Evolutionary conservation across 2,113 vertebrate species (phyloP).

Genomic region (Silurus asotus): DNA sequence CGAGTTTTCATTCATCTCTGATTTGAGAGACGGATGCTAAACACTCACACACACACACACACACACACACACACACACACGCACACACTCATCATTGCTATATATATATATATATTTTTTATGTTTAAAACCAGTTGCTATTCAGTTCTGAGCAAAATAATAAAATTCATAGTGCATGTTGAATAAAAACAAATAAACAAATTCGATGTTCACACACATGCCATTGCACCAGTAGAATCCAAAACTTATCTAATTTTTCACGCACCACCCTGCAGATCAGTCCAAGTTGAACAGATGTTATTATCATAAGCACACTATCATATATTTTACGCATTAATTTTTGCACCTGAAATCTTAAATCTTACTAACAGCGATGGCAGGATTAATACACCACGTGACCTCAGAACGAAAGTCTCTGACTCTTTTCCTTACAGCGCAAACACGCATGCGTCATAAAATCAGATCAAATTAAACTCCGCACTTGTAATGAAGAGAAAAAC

Average conservation of each 20-base stretch:
- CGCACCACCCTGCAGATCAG: neutral
- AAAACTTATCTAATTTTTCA: neutral
- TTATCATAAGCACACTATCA: neutral
- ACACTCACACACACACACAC: constrained; percentile 15
- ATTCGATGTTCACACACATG: neutral
- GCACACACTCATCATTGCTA: neutral
- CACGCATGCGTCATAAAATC: neutral
- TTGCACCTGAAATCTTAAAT: too few relatives aligned
- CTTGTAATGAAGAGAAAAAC: too few relatives aligned
- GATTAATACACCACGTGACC: neutral
- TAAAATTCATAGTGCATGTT: neutral
- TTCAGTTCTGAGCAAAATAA: neutral
- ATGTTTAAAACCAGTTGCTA: neutral
- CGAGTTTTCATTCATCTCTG: constrained; percentile 45
- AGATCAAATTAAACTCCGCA: neutral
- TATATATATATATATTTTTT: too few relatives aligned
- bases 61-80: constrained; percentile 13
- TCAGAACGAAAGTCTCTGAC: neutral
- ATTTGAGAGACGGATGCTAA: constrained; percentile 43
- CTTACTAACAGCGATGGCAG: neutral
- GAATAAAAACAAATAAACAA: neutral
- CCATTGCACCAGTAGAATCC: neutral
- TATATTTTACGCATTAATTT: too few relatives aligned
- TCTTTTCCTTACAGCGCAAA: neutral
- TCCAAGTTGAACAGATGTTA: neutral